Evolutionary conservation across 2,113 vertebrate genomes (phyloP), one percentile per base, ranked within the genome.

Genomic region (Lynx canadensis): DNA sequence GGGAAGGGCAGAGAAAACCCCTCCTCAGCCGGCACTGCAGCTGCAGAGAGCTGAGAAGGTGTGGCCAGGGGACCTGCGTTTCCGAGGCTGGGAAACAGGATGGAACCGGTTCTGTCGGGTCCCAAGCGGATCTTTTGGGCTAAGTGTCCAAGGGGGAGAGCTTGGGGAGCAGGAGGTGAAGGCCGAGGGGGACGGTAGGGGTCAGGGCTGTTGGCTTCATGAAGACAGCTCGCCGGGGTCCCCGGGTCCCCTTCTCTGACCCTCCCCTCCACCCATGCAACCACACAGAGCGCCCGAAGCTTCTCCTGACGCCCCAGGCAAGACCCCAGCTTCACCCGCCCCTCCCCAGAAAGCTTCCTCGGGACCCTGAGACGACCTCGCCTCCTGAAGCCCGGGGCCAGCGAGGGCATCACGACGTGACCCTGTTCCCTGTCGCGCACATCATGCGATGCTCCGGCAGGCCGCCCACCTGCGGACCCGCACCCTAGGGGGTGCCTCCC

Each of bases 381-480:
- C 57, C 57, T 60, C 57, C 3, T 14, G 1, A 45, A 74, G 12
- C 73, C 73, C 25, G 8, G 41, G 73, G 25, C 12, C 9, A 25
- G 29, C 4, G 7, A 3, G 5, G 73, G 45, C 27, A 29, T 27
- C 73, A 27, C 11, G 41, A 14, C 7, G 38, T 45, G 25, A 45
- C 41, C 73, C 41, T 76, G 25, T 16, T 45, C 14, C 73, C 23
- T 14, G 25, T 48, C 7, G 41, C 14, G 7, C 38, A 27, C 38
- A 14, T 29, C 73, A 45, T 27, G 13, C 0, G 1, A 13, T 29
- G 41, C 73, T 45, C 25, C 41, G 3, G 73, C 41, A 29, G 41
- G 12, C 31, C 3, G 0, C 33, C 15, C 66, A 6, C 15, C 16
- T 1, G 13, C 7, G 25, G 63, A 15, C 45, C 16, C 1, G 29